Evolutionary conservation across 2,113 vertebrate species (phyloP), one percentile per base, ranked within the genome.

Genomic region (Vireo altiloquus): DNA sequence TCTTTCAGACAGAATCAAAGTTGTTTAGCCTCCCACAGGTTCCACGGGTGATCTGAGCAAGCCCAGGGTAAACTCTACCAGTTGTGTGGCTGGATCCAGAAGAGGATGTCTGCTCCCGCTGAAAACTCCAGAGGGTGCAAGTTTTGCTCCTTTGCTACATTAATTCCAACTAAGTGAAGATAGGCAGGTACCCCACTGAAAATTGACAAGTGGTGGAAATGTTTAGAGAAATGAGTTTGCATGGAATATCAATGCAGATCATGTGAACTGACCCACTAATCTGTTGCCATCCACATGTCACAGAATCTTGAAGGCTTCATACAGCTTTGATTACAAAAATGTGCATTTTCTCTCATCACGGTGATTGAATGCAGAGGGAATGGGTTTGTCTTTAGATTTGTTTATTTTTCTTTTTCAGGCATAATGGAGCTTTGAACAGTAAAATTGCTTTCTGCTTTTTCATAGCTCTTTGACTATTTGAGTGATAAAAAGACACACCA

Each of bases 321-420:
- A 88, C 27, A 95, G 54, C 37, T 89, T 86, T 94, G 82, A 94
- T 92, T 92, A 92, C 47, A 90, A 90, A 96, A 96, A 93, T 83
- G 82, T 93, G 72, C 44, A 40, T 93, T 96, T 93, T 92, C 61
- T 89, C 72, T 90, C 93, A 66, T 96, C 75, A 27, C 44, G 31
- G 52, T 93, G 87, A 96, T 77, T 96, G 79, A 94, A 88, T 83
- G 60, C 75, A 90, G 85, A 77, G 37, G 52, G 85, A 94, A 89
- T 33, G 44, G 39, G 42, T 53, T 90, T 92, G 69, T 88, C 64
- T 94, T 92, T 83, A 78, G 56, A 27, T 64, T 80, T 96, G 95
- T 94, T 95, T 95, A 84, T 95, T 94, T 91, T 95, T 95, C 61
- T 89, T 92, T 94, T 91, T 75, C 74, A 91, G 53, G 11, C 72